Base-by-base conservation (phyloP, 2,113 vertebrate species). In the Rhabdornis inornatus region DNA sequence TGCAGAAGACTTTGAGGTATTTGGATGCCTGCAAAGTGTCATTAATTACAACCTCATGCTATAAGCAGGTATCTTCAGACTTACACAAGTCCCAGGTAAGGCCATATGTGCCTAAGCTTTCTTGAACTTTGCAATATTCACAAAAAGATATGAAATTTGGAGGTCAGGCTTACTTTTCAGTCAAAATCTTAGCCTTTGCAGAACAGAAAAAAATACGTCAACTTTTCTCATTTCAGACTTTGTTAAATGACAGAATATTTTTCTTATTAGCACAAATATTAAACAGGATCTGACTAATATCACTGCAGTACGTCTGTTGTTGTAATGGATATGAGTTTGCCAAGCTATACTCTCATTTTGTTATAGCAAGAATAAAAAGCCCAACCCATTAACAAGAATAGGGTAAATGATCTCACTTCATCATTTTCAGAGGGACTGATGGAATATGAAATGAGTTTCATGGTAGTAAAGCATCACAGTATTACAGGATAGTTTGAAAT, bases 371-470 rank as follows among this genome's bases (percentile, higher is more conserved):
- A 96, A 90, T 90, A 97, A 97, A 97, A 97, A 82, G 30, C 53
- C 86, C 84, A 94, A 44, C 93, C 95, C 95, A 95, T 94, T 98
- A 92, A 95, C 92, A 96, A 88, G 87, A 89, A 71, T 75, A 91
- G 95, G 42, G 72, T 93, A 97, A 97, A 94, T 98, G 87, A 97
- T 96, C 81, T 83, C 95, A 97, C 93, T 97, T 94, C 90, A 98
- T 98, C 97, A 97, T 96, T 96, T 96, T 97, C 92, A 97, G 96
- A 95, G 83, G 71, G 95, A 94, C 86, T 93, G 97, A 96, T 97
- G 96, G 96, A 96, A 98, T 97, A 96, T 97, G 97, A 98, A 98
- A 98, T 97, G 90, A 96, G 80, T 95, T 96, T 96, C 86, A 78
- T 89, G 91, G 94, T 87, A 96, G 90, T 92, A 96, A 97, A 84